Conservation (phyloP, 2,888 invertebrate genomes). For the Plebejus melissa region DNA sequence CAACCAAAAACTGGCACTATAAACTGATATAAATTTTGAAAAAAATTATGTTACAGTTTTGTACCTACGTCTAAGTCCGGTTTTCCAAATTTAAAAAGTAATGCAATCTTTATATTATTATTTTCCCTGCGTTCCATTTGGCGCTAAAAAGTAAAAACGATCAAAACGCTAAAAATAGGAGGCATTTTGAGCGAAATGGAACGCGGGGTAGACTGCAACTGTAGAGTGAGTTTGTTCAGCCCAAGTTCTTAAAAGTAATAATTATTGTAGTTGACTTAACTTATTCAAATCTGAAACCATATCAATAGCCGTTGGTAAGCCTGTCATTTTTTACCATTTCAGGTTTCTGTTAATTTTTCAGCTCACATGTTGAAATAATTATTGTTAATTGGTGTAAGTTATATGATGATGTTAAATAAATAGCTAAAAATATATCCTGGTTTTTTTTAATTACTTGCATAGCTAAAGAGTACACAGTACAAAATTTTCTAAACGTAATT, state of each 20-base stretch:
- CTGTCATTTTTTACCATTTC: constrained; percentile 9
- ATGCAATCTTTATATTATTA: background rate
- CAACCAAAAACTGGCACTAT: background rate
- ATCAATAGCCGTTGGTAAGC: constrained; percentile 2
- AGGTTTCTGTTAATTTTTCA: constrained; percentile 30
- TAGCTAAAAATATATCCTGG: constrained; percentile 49
- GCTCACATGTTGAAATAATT: constrained; percentile 43
- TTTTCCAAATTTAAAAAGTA: background rate
- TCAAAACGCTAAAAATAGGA: too few species aligned
- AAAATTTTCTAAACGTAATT: too few species aligned
- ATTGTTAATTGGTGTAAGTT: constrained; percentile 73
- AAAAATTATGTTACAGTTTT: background rate
- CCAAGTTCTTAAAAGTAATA: background rate
- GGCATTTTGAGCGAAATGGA: too few species aligned
- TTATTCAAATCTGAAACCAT: background rate
- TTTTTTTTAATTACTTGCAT: constrained; percentile 29
- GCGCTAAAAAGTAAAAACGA: too few species aligned
- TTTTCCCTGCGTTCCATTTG: too few species aligned
- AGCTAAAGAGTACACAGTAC: too few species aligned
- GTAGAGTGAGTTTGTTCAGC: background rate
- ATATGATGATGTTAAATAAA: constrained; percentile 73
- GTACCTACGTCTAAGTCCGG: background rate
- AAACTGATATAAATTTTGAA: background rate
- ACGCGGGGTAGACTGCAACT: too few species aligned
- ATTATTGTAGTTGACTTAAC: background rate